Evolutionary conservation across 30 jellyfish, hydroid and myxozoan species (phyloP), one percentile per base, ranked within the genome.

Genomic region (Aurelia coerulea): DNA sequence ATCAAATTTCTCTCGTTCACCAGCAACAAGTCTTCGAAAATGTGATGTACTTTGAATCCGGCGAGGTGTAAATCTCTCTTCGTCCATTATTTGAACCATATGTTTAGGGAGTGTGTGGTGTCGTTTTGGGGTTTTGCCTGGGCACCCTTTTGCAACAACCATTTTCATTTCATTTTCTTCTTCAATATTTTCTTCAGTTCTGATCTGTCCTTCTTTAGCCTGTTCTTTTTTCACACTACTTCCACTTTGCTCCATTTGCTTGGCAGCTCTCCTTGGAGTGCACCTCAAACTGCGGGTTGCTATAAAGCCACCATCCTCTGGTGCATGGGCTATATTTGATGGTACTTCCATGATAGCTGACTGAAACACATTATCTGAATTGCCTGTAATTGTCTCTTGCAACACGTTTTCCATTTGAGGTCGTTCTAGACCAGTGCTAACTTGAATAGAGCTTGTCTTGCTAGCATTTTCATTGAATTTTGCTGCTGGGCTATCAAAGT

Each of bases 31-130:
- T 11, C 75, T 83, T 46, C 79, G 78, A 78, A 85, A 91, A 68
- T 91, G 89, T 1, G 78, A 74, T 12, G 86, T 70, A 62, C 92
- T 83, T 37, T 70, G 56, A 11, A 83, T 83, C 73, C 92, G n/a
- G 18, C 92, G 37, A 15, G 92, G 92, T 3, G 92, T 70, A 65
- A 83, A 83, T 13, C 70, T 23, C 15, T 65, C 65, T 12, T 56
- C 86, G 2, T 73, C 66, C 16, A 60, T 54, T 62, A 53, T 66
- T 41, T 78, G 68, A 29, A 70, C 66, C 18, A 70, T 15, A 23
- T 53, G 64, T 37, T 37, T 80, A 11, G 77, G 77, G 15, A 83
- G 56, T 9, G 78, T 71, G 18, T 8, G 29, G 1, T 23, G 73
- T 31, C 37, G 64, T 29, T 67, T 83, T 35, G 92, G 92, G 37